Evolutionary conservation across 2,113 vertebrate genomes (phyloP).

Genomic region (Corydoras maculifer): DNA sequence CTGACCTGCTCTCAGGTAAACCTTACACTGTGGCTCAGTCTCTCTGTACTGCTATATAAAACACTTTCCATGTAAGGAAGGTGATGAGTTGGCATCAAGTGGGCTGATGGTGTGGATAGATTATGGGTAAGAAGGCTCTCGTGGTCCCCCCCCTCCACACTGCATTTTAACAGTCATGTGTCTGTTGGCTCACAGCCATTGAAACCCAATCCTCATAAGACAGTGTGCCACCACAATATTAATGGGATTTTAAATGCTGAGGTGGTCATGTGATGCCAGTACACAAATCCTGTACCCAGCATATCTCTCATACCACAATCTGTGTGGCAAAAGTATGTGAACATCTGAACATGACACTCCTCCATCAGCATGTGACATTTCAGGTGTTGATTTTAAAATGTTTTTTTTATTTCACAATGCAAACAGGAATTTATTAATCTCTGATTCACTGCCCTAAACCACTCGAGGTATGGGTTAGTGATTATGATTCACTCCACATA

Average conservation of each 20-base stretch:
- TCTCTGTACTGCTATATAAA: neutral
- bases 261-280: neutral
- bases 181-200: constrained; percentile 61
- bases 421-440: too few relatives aligned
- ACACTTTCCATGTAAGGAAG: neutral
- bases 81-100: neutral
- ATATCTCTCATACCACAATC: neutral
- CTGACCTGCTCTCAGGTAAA: neutral
- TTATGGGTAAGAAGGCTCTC: constrained; percentile 41
- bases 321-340: neutral
- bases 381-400: too few relatives aligned
- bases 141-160: constrained; percentile 44
- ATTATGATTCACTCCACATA: too few relatives aligned
- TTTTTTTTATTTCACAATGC: too few relatives aligned
- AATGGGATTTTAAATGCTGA: constrained; percentile 62
- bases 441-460: too few relatives aligned
- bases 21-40: neutral
- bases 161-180: constrained; percentile 67
- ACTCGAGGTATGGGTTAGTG: too few relatives aligned
- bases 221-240: constrained; percentile 79
- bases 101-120: neutral
- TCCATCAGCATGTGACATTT: too few relatives aligned
- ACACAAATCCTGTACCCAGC: neutral
- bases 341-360: neutral
- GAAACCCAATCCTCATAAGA: constrained; percentile 70